phyloP scores from a whole-genome alignment of 2,888 invertebrate genomes.

The Lepas anatifera region DNA sequence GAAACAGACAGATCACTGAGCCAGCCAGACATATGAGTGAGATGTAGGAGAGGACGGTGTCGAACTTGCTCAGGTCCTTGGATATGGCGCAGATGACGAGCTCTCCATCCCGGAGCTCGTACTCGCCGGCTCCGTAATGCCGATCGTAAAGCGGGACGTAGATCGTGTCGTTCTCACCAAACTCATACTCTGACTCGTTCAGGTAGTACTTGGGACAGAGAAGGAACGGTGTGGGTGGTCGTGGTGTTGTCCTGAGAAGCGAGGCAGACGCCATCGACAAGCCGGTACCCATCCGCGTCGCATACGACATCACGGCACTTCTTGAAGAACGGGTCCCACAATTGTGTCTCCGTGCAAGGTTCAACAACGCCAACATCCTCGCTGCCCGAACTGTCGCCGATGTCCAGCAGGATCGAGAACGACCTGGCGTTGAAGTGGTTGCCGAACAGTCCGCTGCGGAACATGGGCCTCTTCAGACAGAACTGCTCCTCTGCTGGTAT shows the following conservation, averaged over 20 bases:
- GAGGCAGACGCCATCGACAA: background rate
- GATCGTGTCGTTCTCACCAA: constrained; percentile 31
- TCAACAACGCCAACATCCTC: constrained; percentile 28
- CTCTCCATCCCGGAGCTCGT: constrained; percentile 30
- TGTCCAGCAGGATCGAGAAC: constrained; percentile 37
- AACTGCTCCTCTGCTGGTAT: constrained; percentile 31
- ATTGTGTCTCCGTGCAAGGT: constrained; percentile 28
- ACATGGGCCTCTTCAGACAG: constrained; percentile 24
- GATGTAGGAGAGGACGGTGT: constrained; percentile 35
- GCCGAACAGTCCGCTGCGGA: constrained; percentile 25
- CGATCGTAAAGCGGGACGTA: constrained; percentile 32
- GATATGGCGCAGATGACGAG: constrained; percentile 33
- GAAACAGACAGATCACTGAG: constrained; percentile 37
- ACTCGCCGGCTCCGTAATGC: constrained; percentile 30
- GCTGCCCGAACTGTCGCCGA: constrained; percentile 29
- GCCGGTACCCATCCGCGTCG: constrained; percentile 28
- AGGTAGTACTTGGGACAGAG: constrained; percentile 34
- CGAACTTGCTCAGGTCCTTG: constrained; percentile 29
- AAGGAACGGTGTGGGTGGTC: constrained; percentile 26
- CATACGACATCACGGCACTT: constrained; percentile 35
- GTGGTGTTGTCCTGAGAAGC: constrained; percentile 15
- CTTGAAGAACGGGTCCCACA: constrained; percentile 39
- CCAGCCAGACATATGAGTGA: constrained; percentile 38
- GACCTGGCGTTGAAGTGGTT: constrained; percentile 33
- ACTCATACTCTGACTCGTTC: constrained; percentile 31